Conservation (phyloP, 2,888 invertebrate genomes). For the Tetragnatha montana region DNA sequence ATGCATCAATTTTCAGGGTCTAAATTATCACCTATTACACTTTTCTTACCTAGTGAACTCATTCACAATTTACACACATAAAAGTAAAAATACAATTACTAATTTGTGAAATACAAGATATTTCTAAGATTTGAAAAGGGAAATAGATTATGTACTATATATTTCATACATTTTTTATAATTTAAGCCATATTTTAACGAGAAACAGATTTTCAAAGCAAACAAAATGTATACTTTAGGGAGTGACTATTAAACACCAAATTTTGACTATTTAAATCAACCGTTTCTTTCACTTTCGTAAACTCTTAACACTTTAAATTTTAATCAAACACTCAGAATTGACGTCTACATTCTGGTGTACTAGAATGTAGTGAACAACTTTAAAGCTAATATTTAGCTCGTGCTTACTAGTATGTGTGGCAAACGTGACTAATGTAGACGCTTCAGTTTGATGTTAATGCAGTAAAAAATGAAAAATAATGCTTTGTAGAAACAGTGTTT, state of each 20-base stretch:
- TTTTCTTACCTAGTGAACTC: too few relatives aligned
- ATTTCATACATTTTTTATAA: too few relatives aligned
- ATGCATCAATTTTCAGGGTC: too few relatives aligned
- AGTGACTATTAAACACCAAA: conserved; percentile 18
- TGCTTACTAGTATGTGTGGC: conserved; percentile 41
- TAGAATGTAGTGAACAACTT: conserved; percentile 21
- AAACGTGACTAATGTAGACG: conserved; percentile 42
- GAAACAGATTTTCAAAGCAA: too few relatives aligned
- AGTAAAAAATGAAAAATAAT: conserved; percentile 14
- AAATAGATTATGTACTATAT: too few relatives aligned
- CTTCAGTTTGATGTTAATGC: conserved; percentile 44
- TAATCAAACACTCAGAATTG: conserved; percentile 12
- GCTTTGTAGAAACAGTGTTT: conserved; percentile 51
- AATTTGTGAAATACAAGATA: too few relatives aligned
- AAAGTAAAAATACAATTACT: too few relatives aligned
- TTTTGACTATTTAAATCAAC: neutral
- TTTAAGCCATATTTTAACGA: too few relatives aligned
- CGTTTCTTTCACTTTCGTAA: neutral
- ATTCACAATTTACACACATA: too few relatives aligned
- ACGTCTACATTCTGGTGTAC: conserved; percentile 10
- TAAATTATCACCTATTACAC: too few relatives aligned
- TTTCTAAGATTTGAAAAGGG: too few relatives aligned
- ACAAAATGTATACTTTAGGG: neutral
- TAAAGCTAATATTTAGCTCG: conserved; percentile 44
- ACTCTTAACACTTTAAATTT: neutral